A percentile compares a stretch with the other conserved stretches of the same genome.
phyloP scores from a whole-genome alignment of 1,140 invertebrate genomes.

The Macrobrachium nipponense region DNA sequence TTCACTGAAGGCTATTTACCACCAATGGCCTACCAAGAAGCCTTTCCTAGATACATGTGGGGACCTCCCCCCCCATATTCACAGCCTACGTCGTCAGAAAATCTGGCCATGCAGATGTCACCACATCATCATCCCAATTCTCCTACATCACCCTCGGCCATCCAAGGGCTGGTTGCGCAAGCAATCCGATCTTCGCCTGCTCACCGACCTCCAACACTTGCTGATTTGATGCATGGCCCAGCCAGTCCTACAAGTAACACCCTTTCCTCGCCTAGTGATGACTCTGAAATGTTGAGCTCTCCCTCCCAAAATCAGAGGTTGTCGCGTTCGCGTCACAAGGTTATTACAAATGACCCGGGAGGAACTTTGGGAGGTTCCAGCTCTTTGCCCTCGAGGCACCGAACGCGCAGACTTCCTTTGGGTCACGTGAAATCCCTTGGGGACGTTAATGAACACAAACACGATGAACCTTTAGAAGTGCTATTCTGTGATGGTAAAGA shows the following conservation, averaged over 20 bases:
- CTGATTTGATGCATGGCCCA: conserved; percentile 56
- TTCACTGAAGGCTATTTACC: conserved; percentile 69
- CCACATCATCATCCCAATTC: conserved; percentile 43
- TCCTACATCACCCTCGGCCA: conserved; percentile 66
- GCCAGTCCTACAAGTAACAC: conserved; percentile 65
- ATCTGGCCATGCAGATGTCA: conserved; percentile 56
- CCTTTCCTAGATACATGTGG: conserved; percentile 74
- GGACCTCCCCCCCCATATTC: conserved; percentile 82
- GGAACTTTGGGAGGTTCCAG: conserved; percentile 57
- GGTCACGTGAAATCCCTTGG: conserved; percentile 64
- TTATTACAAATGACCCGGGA: conserved; percentile 41
- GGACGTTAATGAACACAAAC: conserved; percentile 62
- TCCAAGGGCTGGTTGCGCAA: conserved; percentile 57
- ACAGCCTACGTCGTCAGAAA: conserved; percentile 71
- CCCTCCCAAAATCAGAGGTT: conserved; percentile 50
- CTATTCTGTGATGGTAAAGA: conserved; percentile 67
- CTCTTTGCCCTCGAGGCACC: conserved; percentile 61
- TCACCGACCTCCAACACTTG: conserved; percentile 53
- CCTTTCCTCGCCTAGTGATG: conserved; percentile 67
- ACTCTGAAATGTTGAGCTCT: conserved; percentile 63
- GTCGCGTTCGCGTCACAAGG: conserved; percentile 54
- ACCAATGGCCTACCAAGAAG: conserved; percentile 69
- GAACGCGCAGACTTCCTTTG: conserved; percentile 55
- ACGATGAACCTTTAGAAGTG: conserved; percentile 61
- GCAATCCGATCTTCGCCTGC: conserved; percentile 55